Evolutionary conservation across 2,888 invertebrate genomes (phyloP), one percentile per base, ranked within the genome.

Genomic region (Salticus scenicus): DNA sequence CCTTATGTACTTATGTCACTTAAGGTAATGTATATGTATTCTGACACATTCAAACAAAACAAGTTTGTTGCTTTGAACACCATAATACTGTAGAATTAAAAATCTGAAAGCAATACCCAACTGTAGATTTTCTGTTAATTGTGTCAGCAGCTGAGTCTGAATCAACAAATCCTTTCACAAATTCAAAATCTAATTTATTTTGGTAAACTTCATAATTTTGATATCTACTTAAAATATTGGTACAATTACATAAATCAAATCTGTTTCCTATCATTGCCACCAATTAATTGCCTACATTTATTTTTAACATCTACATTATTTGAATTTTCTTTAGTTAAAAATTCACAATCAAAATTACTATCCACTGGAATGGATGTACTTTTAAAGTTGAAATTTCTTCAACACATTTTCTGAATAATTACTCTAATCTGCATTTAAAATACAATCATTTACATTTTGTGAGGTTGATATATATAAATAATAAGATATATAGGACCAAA

Each of bases 221-320:
- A 24, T 63, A 24, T 63, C 63, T 24, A 28, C 20, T 41, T 70
- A 70, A 24, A 24, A 70, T 70, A 70, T 30, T 70, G 7, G n/a
- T 70, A 31, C 41, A 70, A 20, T 41, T 41, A 37, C 37, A 70
- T 20, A 41, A 41, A 33, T 67, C 67, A 10, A 33, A 33, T 67
- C 33, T 67, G 17, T 17, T 67, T 67, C 67, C 67, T 20, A 67
- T n/a, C 67, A 67, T 67, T 67, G 67, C 67, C 31, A 30, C n/a
- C n/a, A n/a, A n/a, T n/a, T n/a, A n/a, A n/a, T n/a, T n/a, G n/a
- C n/a, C n/a, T n/a, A n/a, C n/a, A n/a, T n/a, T n/a, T n/a, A n/a
- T n/a, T n/a, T n/a, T n/a, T n/a, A n/a, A n/a, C n/a, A n/a, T n/a
- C n/a, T n/a, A n/a, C n/a, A n/a, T n/a, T n/a, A n/a, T n/a, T n/a